Base-by-base conservation (phyloP, 2,888 invertebrate species). In the Synergus umbraculus region DNA sequence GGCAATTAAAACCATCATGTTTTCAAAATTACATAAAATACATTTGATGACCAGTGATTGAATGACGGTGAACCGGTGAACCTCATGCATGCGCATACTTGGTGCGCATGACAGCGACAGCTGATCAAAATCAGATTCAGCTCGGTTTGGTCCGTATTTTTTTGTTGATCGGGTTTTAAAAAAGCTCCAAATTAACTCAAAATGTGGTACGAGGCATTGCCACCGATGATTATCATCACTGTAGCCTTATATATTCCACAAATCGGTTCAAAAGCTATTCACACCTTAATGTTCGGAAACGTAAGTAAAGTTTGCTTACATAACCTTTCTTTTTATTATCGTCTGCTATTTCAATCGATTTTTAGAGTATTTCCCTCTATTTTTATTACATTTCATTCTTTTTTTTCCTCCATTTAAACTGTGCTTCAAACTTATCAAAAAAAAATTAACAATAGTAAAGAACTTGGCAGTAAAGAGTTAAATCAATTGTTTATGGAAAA, bases 191-290 rank as follows among this genome's bases (percentile, higher is more conserved):
- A 54, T 54, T 73, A 73, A 54, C n/a, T 8, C 46, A 84, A 82
- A 81, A 90, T 90, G 90, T 90, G 90, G 90, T 89, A 85, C 46
- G 89, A 90, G 18, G 54, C 81, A 29, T 0, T 90, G 43, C 88
- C 90, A 15, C 7, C 86, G 0, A 8, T 84, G 4, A 1, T 60
- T 0, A 83, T 90, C 46, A 83, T 89, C 13, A 69, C 7, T 0
- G n/a, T 7, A 1, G 18, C 43, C 0, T 0, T 85, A 5, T 0
- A 65, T 0, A 0, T 82, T 3, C 87, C 87, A 10, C 83, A 85
- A 79, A 0, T 77, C 2, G 69, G 63, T 8, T 37, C 81, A 22
- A 60, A 22, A 76, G 43, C 78, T 15, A 58, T 82, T 4, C 76
- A 82, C 22, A 78, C 82, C n/a, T 82, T 81, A 0, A 12, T 83